phyloP scores from a whole-genome alignment of 2,888 invertebrate species.

The Apantesis nais region DNA sequence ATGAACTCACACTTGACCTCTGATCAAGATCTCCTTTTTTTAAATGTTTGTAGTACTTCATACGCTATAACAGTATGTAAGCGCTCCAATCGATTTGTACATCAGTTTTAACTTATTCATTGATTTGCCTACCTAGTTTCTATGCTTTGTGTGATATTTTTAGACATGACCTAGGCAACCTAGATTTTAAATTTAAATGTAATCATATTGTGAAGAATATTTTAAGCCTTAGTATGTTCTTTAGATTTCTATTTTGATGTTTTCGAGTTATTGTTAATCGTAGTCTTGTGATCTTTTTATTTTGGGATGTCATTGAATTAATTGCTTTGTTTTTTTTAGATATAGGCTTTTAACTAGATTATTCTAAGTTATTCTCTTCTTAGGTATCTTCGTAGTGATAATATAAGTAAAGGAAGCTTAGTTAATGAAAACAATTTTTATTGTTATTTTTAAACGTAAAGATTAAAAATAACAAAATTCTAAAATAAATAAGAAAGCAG shows the following conservation, averaged over 20 bases:
- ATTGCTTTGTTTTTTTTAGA: not conserved
- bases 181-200: slow-evolving; percentile 3
- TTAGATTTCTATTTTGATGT: not conserved
- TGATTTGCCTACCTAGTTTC: not conserved
- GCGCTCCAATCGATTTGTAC: slow-evolving; percentile 7
- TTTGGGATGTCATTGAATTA: not conserved
- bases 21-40: not conserved
- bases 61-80: not conserved
- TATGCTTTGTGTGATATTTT: slow-evolving; percentile 5
- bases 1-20: too few species aligned
- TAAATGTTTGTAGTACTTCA: not conserved
- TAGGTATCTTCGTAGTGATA: too few species aligned
- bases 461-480: not conserved
- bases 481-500: too few species aligned
- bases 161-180: slow-evolving; percentile 16
- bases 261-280: not conserved
- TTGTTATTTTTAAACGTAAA: not conserved
- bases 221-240: not conserved
- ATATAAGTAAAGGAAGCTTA: too few species aligned
- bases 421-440: not conserved
- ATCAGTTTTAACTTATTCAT: slow-evolving; percentile 13
- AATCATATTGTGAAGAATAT: not conserved
- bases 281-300: not conserved
- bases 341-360: not conserved
- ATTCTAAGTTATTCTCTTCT: not conserved